Evolutionary conservation across 2,888 invertebrate species (phyloP), one percentile per base, ranked within the genome.

Genomic region (Erebia epiphron): DNA sequence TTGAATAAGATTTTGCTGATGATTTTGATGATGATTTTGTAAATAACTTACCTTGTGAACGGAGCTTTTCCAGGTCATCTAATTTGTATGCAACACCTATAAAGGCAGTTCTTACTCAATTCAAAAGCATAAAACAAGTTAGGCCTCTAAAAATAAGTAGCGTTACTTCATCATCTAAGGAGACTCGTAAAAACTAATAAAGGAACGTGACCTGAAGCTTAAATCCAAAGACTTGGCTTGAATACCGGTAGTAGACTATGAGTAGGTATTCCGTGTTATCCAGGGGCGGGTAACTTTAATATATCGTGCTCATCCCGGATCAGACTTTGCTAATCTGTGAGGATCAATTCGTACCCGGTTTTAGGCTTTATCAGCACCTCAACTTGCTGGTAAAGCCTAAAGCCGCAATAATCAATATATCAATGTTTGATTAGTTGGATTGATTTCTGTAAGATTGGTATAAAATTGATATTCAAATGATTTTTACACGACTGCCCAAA

Each of bases 281-380:
- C 41, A 50, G 63, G 68, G 14, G 16, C 57, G 62, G 46, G 57
- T 18, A 35, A 14, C 69, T 64, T 64, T 64, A 69, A 69, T 69
- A 69, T 64, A 46, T 56, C 41, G 56, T 35, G 58, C 18, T 57
- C 26, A 67, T 58, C 58, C 67, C 57, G 64, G 64, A 64, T 69
- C 64, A 69, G 64, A 64, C 63, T 64, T 3, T n/a, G 18, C 13
- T 69, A 64, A 69, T 52, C 69, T 46, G 62, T 7, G 62, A 41
- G 43, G 60, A 62, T 62, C 18, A 13, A 46, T 62, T 49, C 18
- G 21, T 62, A 62, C 21, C 8, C 60, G 35, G 60, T 18, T 61
- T 43, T 46, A 61, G 18, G 62, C 21, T 13, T 13, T 57, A 57
- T 57, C 56, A 14, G 14, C 9, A 11, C 18, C 54, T 54, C 54